Base-by-base conservation (phyloP, 2,797 vertebrate species). In the Lycodopsis pacificus region DNA sequence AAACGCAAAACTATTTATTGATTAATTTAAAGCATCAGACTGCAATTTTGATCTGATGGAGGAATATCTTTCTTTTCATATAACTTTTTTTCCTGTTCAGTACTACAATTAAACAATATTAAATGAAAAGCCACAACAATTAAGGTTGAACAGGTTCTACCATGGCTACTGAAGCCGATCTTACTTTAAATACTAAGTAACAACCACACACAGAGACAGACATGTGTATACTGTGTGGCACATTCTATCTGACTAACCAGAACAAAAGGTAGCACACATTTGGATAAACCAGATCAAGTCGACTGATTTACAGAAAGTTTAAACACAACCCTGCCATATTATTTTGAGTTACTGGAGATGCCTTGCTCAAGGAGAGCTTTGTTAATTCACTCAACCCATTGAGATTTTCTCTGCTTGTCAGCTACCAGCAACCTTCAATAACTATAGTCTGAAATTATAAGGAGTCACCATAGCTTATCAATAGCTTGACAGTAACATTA, bases 151-250 rank as follows among this genome's bases (percentile, higher is more conserved):
- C 27, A 38, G 15, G 30, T n/a, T 75, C 2, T 19, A 25, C 3
- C 42, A 53, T 59, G 49, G 10, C 11, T 14, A 48, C 40, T 19
- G 38, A 59, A 32, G 14, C 44, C 54, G 20, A 80, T 20, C 4
- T 59, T 3, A 51, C n/a, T 54, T 32, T 34, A 68, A 63, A 80
- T 57, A 25, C 32, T 57, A 7, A 4, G 36, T 1, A 25, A 53
- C 1, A 36, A 78, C 69, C 78, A 86, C 56, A 83, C 67, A 44
- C 12, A 30, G 11, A 72, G 36, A 17, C 14, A 53, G n/a, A 5
- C 53, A 59, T 62, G 25, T 19, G 51, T 17, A 51, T 9, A 19
- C 6, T 53, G 32, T 54, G 6, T 12, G 54, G 13, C 27, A 62
- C 15, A 63, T 53, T 71, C 36, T 19, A 17, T 66, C 7, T 7